Evolutionary conservation across 2,797 vertebrate species (phyloP).

Genomic region (Phaenicophaeus curvirostris): DNA sequence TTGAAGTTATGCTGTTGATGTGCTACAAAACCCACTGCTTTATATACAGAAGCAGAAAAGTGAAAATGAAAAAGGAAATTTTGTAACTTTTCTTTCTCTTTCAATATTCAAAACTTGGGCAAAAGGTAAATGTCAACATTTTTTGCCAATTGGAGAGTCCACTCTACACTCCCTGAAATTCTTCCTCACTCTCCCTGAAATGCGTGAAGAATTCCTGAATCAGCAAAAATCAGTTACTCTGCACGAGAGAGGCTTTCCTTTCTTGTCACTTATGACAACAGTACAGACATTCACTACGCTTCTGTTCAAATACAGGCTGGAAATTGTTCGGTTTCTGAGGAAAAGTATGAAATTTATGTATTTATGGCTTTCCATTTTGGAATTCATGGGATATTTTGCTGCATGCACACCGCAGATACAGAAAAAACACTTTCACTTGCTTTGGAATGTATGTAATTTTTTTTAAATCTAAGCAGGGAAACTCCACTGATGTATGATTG

Average conservation of each 20-base stretch:
- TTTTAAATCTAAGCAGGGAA: background rate
- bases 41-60: conserved; percentile 34
- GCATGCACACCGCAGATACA: background rate
- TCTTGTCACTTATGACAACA: background rate
- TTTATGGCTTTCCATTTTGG: background rate
- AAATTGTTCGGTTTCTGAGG: background rate
- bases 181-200: background rate
- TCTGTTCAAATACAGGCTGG: background rate
- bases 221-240: background rate
- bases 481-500: background rate
- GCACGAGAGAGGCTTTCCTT: background rate
- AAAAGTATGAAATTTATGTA: background rate
- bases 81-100: conserved; percentile 33
- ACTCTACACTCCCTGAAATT: background rate
- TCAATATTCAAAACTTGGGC: conserved; percentile 31
- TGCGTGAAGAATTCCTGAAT: background rate
- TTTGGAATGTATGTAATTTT: background rate
- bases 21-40: background rate
- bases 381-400: background rate
- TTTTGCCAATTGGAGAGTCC: background rate
- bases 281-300: background rate
- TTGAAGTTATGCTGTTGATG: background rate
- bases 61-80: conserved; percentile 52
- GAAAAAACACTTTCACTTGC: background rate
- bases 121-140: background rate